A percentile compares a stretch with the other conserved stretches of the same genome.
These are phyloP conservation scores for Cryptosula pallasiana DNA, from an alignment of 2,888 invertebrate genomes.

Conservation along the genomic window DNA sequence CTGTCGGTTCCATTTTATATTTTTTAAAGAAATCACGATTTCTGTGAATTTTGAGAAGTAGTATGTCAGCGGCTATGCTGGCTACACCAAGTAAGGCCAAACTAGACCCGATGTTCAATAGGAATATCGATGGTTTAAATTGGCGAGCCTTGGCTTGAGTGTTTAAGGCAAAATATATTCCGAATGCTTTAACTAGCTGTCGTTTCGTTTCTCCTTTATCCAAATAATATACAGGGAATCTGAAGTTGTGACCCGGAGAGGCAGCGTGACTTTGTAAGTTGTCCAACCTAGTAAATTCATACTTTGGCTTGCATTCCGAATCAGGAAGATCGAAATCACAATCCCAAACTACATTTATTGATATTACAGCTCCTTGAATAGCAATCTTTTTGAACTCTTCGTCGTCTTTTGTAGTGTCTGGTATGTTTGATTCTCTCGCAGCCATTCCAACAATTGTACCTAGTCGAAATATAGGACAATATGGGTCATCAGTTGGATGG, in stretches of 20 bases:
- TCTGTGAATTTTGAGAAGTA: neutral
- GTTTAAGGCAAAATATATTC: conserved; percentile 55
- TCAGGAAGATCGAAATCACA: conserved; percentile 55
- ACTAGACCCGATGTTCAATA: conserved; percentile 57
- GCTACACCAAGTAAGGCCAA: conserved; percentile 54
- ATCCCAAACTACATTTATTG: conserved; percentile 55
- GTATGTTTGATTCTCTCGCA: neutral
- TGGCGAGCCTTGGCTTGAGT: conserved; percentile 56
- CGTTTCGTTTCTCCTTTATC: conserved; percentile 39
- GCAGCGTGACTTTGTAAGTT: conserved; percentile 33
- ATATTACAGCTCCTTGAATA: conserved; percentile 54
- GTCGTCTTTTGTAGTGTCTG: conserved; percentile 32
- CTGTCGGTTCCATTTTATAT: no score
- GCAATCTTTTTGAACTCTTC: conserved; percentile 31
- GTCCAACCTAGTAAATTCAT: conserved; percentile 55
- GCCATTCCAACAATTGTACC: conserved; percentile 44
- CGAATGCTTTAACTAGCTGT: conserved; percentile 55
- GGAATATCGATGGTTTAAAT: conserved; percentile 54
- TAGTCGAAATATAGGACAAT: conserved; percentile 55
- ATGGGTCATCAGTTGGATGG: conserved; percentile 37
- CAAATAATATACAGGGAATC: conserved; percentile 52
- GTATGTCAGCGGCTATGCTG: neutral
- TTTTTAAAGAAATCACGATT: neutral
- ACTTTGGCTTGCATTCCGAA: conserved; percentile 53
- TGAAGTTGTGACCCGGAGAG: neutral